phyloP scores from a whole-genome alignment of 2,888 invertebrate species.

The Netelia melanura region DNA sequence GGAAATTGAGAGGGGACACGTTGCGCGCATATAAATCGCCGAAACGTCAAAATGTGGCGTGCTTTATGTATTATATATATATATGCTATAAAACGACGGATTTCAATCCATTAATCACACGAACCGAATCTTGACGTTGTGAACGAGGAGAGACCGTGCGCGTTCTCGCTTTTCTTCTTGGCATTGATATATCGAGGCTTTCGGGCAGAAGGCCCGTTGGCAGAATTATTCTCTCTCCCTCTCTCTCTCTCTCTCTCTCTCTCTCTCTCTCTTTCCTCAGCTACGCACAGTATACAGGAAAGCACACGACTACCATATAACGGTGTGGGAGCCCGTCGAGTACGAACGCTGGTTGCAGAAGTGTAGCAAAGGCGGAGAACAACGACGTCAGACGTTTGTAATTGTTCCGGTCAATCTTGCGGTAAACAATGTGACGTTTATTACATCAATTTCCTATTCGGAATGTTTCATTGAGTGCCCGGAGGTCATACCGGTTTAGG shows the following conservation, averaged over 20 bases:
- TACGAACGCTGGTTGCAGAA: not conserved
- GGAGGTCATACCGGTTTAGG: not conserved
- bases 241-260: not conserved
- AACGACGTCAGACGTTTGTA: slow-evolving; percentile 56
- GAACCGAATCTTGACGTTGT: slow-evolving; percentile 62
- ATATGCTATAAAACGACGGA: slow-evolving; percentile 62
- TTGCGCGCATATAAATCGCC: slow-evolving; percentile 62
- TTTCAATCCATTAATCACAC: slow-evolving; percentile 70
- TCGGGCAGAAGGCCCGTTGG: slow-evolving; percentile 45
- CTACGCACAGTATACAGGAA: not conserved
- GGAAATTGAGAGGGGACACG: slow-evolving; percentile 48
- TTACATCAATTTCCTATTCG: slow-evolving; percentile 43
- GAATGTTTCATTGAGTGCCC: slow-evolving; percentile 19
- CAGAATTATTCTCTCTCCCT: slow-evolving; percentile 36
- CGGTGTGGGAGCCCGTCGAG: not conserved
- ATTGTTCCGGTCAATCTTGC: slow-evolving; percentile 64
- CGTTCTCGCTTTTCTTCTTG: slow-evolving; percentile 61
- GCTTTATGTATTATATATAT: slow-evolving; percentile 35
- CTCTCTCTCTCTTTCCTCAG: not conserved
- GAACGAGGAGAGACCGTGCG: slow-evolving; percentile 41
- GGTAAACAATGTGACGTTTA: slow-evolving; percentile 56
- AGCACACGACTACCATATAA: slow-evolving; percentile 5
- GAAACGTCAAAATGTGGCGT: slow-evolving; percentile 62
- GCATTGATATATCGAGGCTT: slow-evolving; percentile 67
- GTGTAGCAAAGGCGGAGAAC: not conserved